A percentile compares a stretch with the other conserved stretches of the same genome.
phyloP scores from a whole-genome alignment of 2,113 vertebrate species.

The Odocoileus hemionus region DNA sequence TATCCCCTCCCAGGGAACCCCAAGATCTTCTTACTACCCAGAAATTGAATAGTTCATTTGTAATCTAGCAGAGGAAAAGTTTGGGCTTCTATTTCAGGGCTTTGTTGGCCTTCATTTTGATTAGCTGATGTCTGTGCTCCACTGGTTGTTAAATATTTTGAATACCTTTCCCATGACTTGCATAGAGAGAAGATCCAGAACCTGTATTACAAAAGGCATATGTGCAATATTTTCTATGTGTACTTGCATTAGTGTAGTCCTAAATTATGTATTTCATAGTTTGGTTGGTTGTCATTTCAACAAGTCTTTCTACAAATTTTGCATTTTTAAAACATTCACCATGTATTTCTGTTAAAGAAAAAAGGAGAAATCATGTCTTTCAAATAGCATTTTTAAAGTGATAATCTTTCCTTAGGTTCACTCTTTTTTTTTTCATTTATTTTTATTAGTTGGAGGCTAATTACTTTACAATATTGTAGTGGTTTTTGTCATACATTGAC shows the following conservation, averaged over 20 bases:
- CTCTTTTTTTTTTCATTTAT: not conserved
- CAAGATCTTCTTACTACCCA: not conserved
- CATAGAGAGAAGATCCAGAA: conserved; percentile 14
- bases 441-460: too few species aligned
- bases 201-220: not conserved
- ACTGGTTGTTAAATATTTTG: conserved; percentile 15
- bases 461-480: too few species aligned
- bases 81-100: not conserved
- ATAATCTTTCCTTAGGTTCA: conserved; percentile 43
- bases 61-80: not conserved
- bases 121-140: not conserved
- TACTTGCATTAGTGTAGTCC: not conserved
- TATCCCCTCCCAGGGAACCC: not conserved
- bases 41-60: not conserved
- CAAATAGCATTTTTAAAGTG: not conserved
- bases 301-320: not conserved
- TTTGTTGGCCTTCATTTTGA: not conserved
- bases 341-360: not conserved
- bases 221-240: not conserved
- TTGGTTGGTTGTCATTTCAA: not conserved
- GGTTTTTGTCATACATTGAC: too few species aligned
- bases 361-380: conserved; percentile 29
- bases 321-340: conserved; percentile 32
- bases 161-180: not conserved
- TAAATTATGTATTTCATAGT: conserved; percentile 4